Conservation (phyloP, 1,140 invertebrate genomes). For the Yoshiicerus persimilis region DNA sequence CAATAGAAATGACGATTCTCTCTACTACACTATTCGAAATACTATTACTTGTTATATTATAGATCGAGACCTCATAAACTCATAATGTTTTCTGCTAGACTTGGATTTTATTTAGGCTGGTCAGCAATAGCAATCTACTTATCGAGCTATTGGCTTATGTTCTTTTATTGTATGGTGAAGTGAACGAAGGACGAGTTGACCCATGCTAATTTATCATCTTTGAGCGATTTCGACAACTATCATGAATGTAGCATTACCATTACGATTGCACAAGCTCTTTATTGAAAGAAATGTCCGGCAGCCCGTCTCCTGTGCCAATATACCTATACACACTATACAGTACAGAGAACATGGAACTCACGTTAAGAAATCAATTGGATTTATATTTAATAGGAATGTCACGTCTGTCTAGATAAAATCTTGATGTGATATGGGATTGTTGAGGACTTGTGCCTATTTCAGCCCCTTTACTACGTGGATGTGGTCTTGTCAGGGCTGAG, state of each 20-base stretch:
- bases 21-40: neutral
- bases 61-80: too few species aligned
- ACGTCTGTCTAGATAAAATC: constrained; percentile 15
- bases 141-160: neutral
- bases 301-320: neutral
- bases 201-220: constrained; percentile 17
- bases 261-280: neutral
- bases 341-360: too few species aligned
- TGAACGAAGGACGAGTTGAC: neutral
- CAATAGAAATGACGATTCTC: neutral
- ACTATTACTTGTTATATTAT: neutral
- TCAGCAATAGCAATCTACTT: neutral
- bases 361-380: neutral
- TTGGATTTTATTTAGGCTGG: neutral
- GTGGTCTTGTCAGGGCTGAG: neutral
- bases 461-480: neutral
- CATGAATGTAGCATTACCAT: neutral
- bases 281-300: neutral
- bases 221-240: neutral
- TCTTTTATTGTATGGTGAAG: neutral
- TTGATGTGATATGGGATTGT: neutral
- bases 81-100: too few species aligned
- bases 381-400: constrained; percentile 4
- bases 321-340: too few species aligned
- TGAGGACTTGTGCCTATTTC: neutral